A percentile compares a stretch with the other conserved stretches of the same genome.
Conservation (phyloP, 2,888 invertebrate genomes). For the Trisateles emortualis region DNA sequence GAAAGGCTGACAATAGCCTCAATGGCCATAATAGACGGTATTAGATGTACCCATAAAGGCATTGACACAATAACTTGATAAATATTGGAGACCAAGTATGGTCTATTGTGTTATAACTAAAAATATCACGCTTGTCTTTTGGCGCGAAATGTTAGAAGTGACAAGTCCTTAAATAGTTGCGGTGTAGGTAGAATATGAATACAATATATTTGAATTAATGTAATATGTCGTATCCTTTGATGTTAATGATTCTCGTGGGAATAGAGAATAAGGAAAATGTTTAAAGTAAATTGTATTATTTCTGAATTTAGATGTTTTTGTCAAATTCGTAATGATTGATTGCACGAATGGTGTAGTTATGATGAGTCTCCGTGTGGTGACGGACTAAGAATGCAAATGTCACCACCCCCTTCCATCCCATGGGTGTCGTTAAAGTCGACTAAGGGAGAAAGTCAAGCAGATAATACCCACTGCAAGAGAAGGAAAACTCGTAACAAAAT, state of each 20-base stretch:
- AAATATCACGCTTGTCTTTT: slow-evolving; percentile 33
- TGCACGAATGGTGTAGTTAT: background rate
- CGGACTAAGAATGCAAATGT: no score
- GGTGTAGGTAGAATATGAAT: background rate
- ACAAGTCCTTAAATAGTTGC: background rate
- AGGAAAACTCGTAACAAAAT: no score
- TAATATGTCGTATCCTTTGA: background rate
- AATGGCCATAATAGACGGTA: slow-evolving; percentile 72
- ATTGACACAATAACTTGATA: slow-evolving; percentile 73
- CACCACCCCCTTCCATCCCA: no score
- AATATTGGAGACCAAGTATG: slow-evolving; percentile 62
- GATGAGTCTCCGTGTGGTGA: no score
- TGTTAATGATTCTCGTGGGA: background rate
- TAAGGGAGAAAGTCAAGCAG: no score
- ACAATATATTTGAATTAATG: slow-evolving; percentile 1
- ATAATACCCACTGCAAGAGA: no score
- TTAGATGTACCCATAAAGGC: slow-evolving; percentile 69
- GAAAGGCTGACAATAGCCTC: slow-evolving; percentile 66
- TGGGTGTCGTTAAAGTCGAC: no score
- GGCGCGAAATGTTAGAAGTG: slow-evolving; percentile 11
- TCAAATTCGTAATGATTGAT: background rate
- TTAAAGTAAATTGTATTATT: background rate
- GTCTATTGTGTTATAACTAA: slow-evolving; percentile 44
- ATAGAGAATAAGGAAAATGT: background rate
- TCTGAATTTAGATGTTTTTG: background rate